Evolutionary conservation across 1,140 invertebrate genomes (phyloP).

Genomic region (Hyles vespertilio): DNA sequence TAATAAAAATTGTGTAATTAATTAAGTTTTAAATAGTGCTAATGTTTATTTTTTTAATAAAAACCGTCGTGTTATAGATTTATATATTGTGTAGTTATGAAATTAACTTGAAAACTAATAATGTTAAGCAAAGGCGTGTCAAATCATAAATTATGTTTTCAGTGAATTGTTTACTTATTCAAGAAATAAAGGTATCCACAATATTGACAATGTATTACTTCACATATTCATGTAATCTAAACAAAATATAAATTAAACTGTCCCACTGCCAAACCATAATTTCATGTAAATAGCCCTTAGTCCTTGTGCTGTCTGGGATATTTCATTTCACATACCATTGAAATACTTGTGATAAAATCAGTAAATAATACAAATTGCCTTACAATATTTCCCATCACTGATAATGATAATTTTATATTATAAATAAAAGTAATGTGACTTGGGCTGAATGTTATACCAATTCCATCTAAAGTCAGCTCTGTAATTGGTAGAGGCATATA

Average conservation of each 20-base stretch:
- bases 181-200: conserved; percentile 68
- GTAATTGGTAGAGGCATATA: background rate
- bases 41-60: conserved; percentile 73
- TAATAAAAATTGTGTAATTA: conserved; percentile 60
- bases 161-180: conserved; percentile 73
- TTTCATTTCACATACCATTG: too few relatives aligned
- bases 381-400: too few relatives aligned
- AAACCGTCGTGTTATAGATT: conserved; percentile 68
- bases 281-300: too few relatives aligned
- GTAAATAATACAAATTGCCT: too few relatives aligned
- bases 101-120: conserved; percentile 68
- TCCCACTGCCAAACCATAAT: too few relatives aligned
- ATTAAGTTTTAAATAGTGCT: conserved; percentile 72
- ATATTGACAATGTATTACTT: conserved; percentile 10
- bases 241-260: too few relatives aligned
- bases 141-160: conserved; percentile 71
- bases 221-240: too few relatives aligned
- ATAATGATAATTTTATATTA: too few relatives aligned
- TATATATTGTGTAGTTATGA: conserved; percentile 73
- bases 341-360: too few relatives aligned
- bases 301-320: too few relatives aligned
- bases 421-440: too few relatives aligned
- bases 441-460: too few relatives aligned
- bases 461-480: background rate
- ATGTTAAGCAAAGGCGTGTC: conserved; percentile 67